phyloP scores from a whole-genome alignment of 2,797 vertebrate species.

The Lophotriccus pileatus region DNA sequence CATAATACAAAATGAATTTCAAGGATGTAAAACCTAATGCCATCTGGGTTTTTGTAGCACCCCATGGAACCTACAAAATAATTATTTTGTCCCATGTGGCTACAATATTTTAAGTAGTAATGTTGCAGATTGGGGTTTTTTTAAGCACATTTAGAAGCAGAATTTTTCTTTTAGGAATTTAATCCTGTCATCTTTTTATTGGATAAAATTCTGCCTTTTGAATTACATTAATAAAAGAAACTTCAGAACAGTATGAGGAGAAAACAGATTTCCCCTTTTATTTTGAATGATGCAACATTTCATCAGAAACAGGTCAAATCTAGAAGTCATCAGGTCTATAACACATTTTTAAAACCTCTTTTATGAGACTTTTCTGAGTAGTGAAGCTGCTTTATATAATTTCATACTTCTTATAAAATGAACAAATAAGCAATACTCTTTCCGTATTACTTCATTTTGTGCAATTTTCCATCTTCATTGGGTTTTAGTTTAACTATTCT shows the following conservation, averaged over 20 bases:
- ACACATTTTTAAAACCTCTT: neutral
- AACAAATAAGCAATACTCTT: conserved; percentile 22
- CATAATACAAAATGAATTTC: neutral
- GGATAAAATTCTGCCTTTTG: neutral
- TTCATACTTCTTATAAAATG: neutral
- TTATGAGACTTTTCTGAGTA: neutral
- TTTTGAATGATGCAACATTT: neutral
- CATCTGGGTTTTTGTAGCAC: neutral
- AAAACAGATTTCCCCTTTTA: neutral
- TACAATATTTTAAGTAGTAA: neutral
- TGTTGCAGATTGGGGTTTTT: neutral
- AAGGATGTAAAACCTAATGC: neutral
- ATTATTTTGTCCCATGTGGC: neutral
- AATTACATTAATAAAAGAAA: neutral
- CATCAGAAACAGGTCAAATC: neutral
- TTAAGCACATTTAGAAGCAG: neutral
- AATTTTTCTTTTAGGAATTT: neutral
- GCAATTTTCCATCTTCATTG: neutral
- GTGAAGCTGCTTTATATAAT: neutral
- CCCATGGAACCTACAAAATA: neutral
- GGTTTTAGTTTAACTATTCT: conserved; percentile 14
- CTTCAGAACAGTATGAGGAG: neutral
- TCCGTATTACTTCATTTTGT: neutral
- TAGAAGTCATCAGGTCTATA: neutral
- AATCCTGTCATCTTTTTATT: neutral